These are phyloP conservation scores for Spodoptera frugiperda DNA, from an alignment of 1,140 invertebrate genomes.

Conservation along the genomic window DNA sequence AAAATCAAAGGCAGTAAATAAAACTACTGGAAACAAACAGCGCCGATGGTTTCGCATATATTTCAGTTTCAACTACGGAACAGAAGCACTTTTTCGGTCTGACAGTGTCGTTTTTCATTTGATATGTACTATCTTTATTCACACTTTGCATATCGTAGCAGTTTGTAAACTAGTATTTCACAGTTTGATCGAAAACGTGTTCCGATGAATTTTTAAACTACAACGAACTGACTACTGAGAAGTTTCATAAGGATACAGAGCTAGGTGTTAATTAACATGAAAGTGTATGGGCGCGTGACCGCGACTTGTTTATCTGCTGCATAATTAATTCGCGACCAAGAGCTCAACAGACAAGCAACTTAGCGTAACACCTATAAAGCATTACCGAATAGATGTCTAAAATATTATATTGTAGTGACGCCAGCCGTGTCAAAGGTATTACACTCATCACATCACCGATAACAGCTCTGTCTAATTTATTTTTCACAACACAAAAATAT, in stretches of 20 bases:
- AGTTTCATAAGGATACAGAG: constrained; percentile 47
- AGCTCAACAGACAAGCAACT: constrained; percentile 5
- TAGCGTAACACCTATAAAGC: too few species aligned
- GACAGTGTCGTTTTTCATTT: constrained; percentile 42
- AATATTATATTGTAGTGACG: background rate
- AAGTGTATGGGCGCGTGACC: constrained; percentile 54
- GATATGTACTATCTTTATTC: constrained; percentile 39
- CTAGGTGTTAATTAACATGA: constrained; percentile 66
- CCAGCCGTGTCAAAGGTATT: background rate
- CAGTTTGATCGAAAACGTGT: background rate
- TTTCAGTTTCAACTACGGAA: constrained; percentile 41
- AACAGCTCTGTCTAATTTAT: background rate
- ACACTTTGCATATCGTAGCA: constrained; percentile 25
- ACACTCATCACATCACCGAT: background rate
- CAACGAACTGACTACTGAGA: constrained; percentile 45
- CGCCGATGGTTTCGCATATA: constrained; percentile 32
- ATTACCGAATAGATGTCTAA: background rate
- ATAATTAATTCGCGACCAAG: constrained; percentile 65
- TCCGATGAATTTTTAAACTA: too few species aligned
- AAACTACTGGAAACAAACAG: constrained; percentile 34
- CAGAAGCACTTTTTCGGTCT: constrained; percentile 42
- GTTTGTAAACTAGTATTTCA: constrained; percentile 27
- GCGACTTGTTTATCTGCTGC: constrained; percentile 65
- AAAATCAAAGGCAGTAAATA: constrained; percentile 44
- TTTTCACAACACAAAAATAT: constrained; percentile 26